Evolutionary conservation across 1,140 invertebrate species (phyloP).

Genomic region (Drosophila hydei): DNA sequence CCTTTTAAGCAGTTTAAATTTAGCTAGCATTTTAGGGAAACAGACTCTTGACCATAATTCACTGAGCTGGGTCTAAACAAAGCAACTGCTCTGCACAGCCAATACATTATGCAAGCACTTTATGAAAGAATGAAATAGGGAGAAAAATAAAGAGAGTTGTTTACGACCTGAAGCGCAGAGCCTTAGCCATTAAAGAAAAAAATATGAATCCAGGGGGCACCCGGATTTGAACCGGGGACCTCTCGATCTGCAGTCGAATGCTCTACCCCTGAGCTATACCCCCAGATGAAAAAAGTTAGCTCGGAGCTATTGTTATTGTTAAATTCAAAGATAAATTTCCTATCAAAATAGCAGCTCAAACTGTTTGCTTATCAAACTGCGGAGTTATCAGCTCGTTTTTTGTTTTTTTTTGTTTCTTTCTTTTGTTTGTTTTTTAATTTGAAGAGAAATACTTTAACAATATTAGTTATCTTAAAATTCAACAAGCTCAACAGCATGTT

Average conservation of each 20-base stretch:
- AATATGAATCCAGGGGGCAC: slow-evolving; percentile 88
- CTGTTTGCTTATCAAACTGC: slow-evolving; percentile 12
- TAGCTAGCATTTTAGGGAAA: slow-evolving; percentile 15
- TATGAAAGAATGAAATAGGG: slow-evolving; percentile 12
- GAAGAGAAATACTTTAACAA: background rate
- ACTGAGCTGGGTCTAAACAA: slow-evolving; percentile 16
- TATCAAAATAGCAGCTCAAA: background rate
- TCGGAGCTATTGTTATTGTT: background rate
- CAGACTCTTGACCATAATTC: slow-evolving; percentile 55
- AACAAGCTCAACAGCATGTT: background rate
- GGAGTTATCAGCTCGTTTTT: slow-evolving; percentile 3
- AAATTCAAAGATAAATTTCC: background rate
- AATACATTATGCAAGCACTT: slow-evolving; percentile 16
- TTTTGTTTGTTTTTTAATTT: background rate
- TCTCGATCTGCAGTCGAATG: slow-evolving; percentile 97
- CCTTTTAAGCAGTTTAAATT: slow-evolving; percentile 20
- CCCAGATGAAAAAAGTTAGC: slow-evolving; percentile 83
- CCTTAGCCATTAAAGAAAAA: slow-evolving; percentile 27
- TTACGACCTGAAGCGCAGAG: background rate
- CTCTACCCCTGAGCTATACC: slow-evolving; percentile 97
- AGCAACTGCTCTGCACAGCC: slow-evolving; percentile 8
- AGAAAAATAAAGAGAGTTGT: slow-evolving; percentile 27
- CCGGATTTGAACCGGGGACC: slow-evolving; percentile 97
- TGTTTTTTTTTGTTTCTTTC: too few relatives aligned
- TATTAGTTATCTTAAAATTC: background rate